Percentiles rank a stretch among this genome's conserved stretches.
phyloP scores from a whole-genome alignment of 2,113 vertebrate genomes.

The Terrapene triunguis region DNA sequence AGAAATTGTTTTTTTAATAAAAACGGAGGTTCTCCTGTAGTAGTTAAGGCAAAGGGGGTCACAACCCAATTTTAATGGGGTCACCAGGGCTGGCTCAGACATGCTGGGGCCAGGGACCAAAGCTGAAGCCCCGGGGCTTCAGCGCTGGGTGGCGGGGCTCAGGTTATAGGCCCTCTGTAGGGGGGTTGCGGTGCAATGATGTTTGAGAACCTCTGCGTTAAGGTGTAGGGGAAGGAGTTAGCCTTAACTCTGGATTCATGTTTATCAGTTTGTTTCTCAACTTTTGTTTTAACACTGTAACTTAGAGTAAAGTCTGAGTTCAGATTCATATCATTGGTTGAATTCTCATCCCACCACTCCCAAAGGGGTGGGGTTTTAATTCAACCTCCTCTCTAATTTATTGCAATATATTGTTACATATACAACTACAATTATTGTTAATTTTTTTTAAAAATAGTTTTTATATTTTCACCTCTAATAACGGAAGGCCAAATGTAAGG shows the following conservation, averaged over 20 bases:
- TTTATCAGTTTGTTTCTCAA: background rate
- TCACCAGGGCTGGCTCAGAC: too few relatives aligned
- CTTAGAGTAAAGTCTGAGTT: background rate
- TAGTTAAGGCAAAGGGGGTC: background rate
- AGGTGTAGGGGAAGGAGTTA: background rate
- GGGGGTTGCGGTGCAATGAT: too few relatives aligned
- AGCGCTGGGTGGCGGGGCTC: too few relatives aligned
- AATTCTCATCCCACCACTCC: background rate
- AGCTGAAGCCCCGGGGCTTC: too few relatives aligned
- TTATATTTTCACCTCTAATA: background rate
- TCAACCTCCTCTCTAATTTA: background rate
- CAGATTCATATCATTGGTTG: background rate
- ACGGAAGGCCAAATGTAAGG: background rate
- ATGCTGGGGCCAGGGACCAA: too few relatives aligned
- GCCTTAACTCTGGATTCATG: background rate
- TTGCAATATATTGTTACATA: background rate
- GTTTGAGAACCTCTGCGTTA: too few relatives aligned
- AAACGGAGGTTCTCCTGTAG: background rate
- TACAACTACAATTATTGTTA: background rate
- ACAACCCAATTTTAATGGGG: too few relatives aligned
- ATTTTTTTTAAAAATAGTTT: background rate
- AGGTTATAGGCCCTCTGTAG: too few relatives aligned
- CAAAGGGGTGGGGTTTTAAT: background rate
- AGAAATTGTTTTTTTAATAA: background rate
- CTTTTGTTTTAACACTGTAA: background rate